A percentile compares a stretch with the other conserved stretches of the same genome.
These are phyloP conservation scores for Drosophila atripex DNA, from an alignment of 2,888 invertebrate genomes.

Conservation along the genomic window DNA sequence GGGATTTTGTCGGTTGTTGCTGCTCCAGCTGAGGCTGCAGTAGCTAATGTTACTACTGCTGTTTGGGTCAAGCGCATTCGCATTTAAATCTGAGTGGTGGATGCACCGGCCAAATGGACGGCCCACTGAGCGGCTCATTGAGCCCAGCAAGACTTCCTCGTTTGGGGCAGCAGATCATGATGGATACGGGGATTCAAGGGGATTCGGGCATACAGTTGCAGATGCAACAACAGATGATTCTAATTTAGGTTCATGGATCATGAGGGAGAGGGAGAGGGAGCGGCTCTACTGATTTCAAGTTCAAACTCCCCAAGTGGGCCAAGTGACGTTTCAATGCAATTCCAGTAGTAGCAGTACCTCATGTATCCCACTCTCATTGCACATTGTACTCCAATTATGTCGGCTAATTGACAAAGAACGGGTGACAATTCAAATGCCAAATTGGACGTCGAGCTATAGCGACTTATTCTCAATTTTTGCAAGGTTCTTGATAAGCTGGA, in stretches of 20 bases:
- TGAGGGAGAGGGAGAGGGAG: background rate
- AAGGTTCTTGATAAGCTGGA: constrained; percentile 43
- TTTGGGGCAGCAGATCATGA: constrained; percentile 35
- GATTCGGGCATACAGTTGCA: background rate
- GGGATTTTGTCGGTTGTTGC: constrained; percentile 15
- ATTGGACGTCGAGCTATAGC: constrained; percentile 36
- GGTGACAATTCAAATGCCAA: constrained; percentile 63
- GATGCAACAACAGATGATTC: constrained; percentile 11
- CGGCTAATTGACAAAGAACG: constrained; percentile 66
- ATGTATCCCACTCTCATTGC: constrained; percentile 9
- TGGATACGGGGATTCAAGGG: background rate
- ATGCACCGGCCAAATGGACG: constrained; percentile 56
- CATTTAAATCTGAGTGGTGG: constrained; percentile 64
- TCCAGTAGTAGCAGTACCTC: constrained; percentile 1
- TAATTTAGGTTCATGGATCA: constrained; percentile 19
- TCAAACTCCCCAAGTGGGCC: constrained; percentile 53
- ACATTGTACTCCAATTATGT: constrained; percentile 69
- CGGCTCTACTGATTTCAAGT: constrained; percentile 49
- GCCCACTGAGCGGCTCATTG: constrained; percentile 68
- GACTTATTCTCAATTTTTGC: constrained; percentile 36
- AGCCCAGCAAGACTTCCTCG: constrained; percentile 76
- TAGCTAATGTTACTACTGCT: constrained; percentile 17
- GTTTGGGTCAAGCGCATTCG: constrained; percentile 74
- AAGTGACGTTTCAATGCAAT: constrained; percentile 34
- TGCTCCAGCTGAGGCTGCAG: constrained; percentile 7